phyloP scores from a whole-genome alignment of 2,797 vertebrate species.

The Alouatta caraya region DNA sequence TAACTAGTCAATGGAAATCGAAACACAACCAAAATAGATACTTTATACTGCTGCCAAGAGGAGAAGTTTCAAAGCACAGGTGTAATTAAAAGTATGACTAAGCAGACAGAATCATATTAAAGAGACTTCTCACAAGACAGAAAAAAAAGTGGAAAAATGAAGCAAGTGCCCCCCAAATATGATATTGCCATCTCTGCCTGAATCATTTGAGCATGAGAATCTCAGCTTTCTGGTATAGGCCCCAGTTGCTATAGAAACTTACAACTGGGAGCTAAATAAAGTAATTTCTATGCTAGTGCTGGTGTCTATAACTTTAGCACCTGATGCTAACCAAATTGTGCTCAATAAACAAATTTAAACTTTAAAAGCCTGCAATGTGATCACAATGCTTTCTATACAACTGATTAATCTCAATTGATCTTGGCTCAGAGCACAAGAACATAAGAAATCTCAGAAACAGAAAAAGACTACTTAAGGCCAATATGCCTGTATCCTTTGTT shows the following conservation, averaged over 20 bases:
- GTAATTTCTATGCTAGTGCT: slow-evolving; percentile 87
- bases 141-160: slow-evolving; percentile 64
- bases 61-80: slow-evolving; percentile 54
- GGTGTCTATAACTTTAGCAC: slow-evolving; percentile 85
- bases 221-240: slow-evolving; percentile 82
- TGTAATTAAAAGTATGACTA: slow-evolving; percentile 77
- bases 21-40: slow-evolving; percentile 56
- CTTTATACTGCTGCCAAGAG: slow-evolving; percentile 36
- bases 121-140: slow-evolving; percentile 42
- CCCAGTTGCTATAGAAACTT: slow-evolving; percentile 89
- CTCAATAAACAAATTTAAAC: slow-evolving; percentile 87
- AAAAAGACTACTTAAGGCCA: slow-evolving; percentile 76
- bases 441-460: slow-evolving; percentile 79
- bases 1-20: slow-evolving; percentile 52
- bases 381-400: slow-evolving; percentile 82
- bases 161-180: slow-evolving; percentile 69
- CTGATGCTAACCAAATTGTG: slow-evolving; percentile 86
- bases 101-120: slow-evolving; percentile 64
- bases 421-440: slow-evolving; percentile 79
- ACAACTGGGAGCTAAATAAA: slow-evolving; percentile 88
- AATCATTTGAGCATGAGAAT: slow-evolving; percentile 77
- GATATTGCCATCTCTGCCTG: slow-evolving; percentile 75
- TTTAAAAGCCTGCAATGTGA: slow-evolving; percentile 82
- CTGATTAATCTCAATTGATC: slow-evolving; percentile 86
- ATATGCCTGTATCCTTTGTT: slow-evolving; percentile 68